Base-by-base conservation (phyloP, 2,888 invertebrate species). In the Siphlonurus alternatus region DNA sequence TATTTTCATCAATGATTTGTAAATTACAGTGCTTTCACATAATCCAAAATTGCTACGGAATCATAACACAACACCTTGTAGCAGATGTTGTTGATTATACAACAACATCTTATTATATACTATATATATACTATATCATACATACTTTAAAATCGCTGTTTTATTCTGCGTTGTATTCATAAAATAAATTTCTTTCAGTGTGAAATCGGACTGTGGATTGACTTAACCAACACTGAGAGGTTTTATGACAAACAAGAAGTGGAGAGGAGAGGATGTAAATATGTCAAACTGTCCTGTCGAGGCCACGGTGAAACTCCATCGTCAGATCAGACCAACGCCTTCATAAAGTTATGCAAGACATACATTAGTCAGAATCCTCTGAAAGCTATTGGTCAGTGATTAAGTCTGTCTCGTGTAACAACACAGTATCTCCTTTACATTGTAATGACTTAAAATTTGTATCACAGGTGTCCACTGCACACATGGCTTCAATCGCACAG, bases 401-500 rank as follows among this genome's bases (percentile, higher is more conserved):
- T 23, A n/a, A n/a, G n/a, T n/a, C n/a, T n/a, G 18, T n/a, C 1
- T 18, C n/a, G n/a, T 25, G 5, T 2, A 3, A 24, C 2, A 5
- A 10, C 1, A 15, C 18, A n/a, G 19, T 53, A n/a, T n/a, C 53
- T 53, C 19, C 19, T 53, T n/a, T 1, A 18, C 1, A 53, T 1
- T 19, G 19, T n/a, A 53, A 53, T n/a, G 18, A 19, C 53, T 53
- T 53, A 1, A 1, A n/a, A 53, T 53, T n/a, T n/a, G n/a, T n/a
- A n/a, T 63, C 15, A 71, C 78, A 74, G 89, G 82, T 25, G 87
- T 97, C 5, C 96, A 96, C 74, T 97, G 96, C 73, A 97, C 99
- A 0, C 99, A 99, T 76, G 99, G 99, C 0, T 99, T 98, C 76
- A 99, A 99, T 75, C 81, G 99, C 69, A 97, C 97, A 5, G 99